These are phyloP conservation scores for Acanthurus tractus DNA, from an alignment of 2,797 vertebrate species.

Conservation along the genomic window DNA sequence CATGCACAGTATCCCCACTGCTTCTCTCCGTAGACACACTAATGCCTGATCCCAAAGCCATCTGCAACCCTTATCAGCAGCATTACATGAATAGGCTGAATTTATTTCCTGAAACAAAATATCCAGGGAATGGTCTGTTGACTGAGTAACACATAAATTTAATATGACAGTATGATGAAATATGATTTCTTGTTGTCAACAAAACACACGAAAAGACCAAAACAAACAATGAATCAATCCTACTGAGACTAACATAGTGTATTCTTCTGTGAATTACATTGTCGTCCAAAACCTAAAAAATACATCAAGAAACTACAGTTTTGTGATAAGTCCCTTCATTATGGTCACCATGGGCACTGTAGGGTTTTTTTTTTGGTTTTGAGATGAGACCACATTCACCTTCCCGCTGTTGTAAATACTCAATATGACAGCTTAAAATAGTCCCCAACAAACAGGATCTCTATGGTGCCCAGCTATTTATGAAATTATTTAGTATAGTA, in stretches of 20 bases:
- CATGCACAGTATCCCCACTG: slow-evolving; percentile 79
- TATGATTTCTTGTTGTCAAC: slow-evolving; percentile 3
- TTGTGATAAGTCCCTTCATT: background rate
- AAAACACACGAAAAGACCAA: slow-evolving; percentile 15
- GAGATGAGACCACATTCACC: background rate
- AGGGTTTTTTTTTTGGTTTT: slow-evolving; percentile 4
- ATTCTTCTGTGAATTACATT: background rate
- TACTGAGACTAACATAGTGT: background rate
- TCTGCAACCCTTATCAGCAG: slow-evolving; percentile 58
- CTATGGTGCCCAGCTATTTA: slow-evolving; percentile 8
- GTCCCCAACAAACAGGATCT: slow-evolving; percentile 7
- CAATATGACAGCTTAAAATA: slow-evolving; percentile 13
- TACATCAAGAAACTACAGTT: background rate
- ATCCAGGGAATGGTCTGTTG: slow-evolving; percentile 19
- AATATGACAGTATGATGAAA: slow-evolving; percentile 12
- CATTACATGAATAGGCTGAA: slow-evolving; percentile 32
- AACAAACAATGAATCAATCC: background rate
- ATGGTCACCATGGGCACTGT: slow-evolving; percentile 5
- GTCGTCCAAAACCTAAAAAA: background rate
- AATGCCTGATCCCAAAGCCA: slow-evolving; percentile 81
- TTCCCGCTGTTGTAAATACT: slow-evolving; percentile 23
- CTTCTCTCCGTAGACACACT: slow-evolving; percentile 69
- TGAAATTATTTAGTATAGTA: background rate
- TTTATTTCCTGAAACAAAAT: slow-evolving; percentile 40
- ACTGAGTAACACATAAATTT: background rate